Conservation (phyloP, 2,113 vertebrate species). For the Lampris incognitus region DNA sequence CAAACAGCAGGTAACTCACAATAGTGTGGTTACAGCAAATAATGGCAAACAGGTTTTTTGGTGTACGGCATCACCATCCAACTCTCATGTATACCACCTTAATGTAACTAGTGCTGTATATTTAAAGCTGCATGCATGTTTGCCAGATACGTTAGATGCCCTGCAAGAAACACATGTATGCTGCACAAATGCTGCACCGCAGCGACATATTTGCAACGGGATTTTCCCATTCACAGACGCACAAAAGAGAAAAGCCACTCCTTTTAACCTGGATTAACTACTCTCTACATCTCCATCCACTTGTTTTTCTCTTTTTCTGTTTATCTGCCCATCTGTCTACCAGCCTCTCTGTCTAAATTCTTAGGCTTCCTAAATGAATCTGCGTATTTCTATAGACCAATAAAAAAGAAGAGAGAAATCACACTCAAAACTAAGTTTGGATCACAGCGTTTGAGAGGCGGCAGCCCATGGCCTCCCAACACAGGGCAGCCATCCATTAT, state of each 20-base stretch:
- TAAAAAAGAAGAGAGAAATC: no score
- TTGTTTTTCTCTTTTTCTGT: not conserved
- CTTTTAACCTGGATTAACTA: slow-evolving; percentile 4
- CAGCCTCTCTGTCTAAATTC: not conserved
- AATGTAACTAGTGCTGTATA: slow-evolving; percentile 42
- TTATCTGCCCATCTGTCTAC: not conserved
- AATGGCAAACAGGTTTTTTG: slow-evolving; percentile 49
- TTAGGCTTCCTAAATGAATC: not conserved
- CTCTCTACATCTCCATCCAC: not conserved
- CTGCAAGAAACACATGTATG: not conserved
- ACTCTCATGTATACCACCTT: slow-evolving; percentile 16
- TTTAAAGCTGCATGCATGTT: slow-evolving; percentile 7
- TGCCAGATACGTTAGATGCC: not conserved
- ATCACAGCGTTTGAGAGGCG: not conserved
- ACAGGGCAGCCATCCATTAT: no score
- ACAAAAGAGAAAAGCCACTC: not conserved
- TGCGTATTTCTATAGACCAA: no score
- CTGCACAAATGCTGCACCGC: not conserved
- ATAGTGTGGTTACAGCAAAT: slow-evolving; percentile 63
- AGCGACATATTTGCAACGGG: not conserved
- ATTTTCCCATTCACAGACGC: not conserved
- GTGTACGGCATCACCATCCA: slow-evolving; percentile 15
- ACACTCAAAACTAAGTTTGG: not conserved
- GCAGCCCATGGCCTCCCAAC: slow-evolving; percentile 13
- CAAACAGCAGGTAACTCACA: slow-evolving; percentile 50